Evolutionary conservation across 2,113 vertebrate genomes (phyloP), one percentile per base, ranked within the genome.

Genomic region (Maccullochella peelii): DNA sequence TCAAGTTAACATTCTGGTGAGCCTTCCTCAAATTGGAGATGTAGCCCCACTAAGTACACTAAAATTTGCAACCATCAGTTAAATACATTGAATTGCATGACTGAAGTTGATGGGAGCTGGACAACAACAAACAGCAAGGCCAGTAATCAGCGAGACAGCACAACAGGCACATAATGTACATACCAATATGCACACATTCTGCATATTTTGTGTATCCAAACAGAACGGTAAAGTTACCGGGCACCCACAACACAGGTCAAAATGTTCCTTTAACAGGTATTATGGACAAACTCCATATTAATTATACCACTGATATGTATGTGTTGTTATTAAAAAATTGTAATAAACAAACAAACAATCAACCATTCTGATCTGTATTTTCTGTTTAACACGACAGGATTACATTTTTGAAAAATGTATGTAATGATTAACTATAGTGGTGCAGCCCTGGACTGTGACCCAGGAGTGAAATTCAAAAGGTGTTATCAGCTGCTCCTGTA

Each of bases 401-500:
- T 23, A 55, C 67, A n/a, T 50, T 88, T 67, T 82, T 83, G 20
- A 85, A 62, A 33, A 88, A 71, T 4, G 14, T 1, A 70, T 71
- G 42, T 89, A 94, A 93, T 94, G 71, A 92, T 94, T 94, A 92
- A 94, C 90, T 73, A 30, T 4, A 18, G 38, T 40, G 67, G 61
- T 77, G 78, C 77, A 93, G 90, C 80, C 80, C 95, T 91, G 92
- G 92, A 94, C 90, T 94, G 92, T 94, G 92, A 91, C 88, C 92
- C 83, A 78, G 49, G 71, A 81, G 59, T 78, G 59, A 90, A 61
- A 91, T 80, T 68, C 59, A 75, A 65, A 65, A 78, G 50, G 80
- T 78, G 71, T 88, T 92, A 94, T 93, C 91, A 91, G 81, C 72
- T 79, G 47, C 54, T 82, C 68, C 75, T 50, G 85, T 38, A 63